These are phyloP conservation scores for Drosophila anceps DNA, from an alignment of 2,888 invertebrate genomes.

Conservation along the genomic window DNA sequence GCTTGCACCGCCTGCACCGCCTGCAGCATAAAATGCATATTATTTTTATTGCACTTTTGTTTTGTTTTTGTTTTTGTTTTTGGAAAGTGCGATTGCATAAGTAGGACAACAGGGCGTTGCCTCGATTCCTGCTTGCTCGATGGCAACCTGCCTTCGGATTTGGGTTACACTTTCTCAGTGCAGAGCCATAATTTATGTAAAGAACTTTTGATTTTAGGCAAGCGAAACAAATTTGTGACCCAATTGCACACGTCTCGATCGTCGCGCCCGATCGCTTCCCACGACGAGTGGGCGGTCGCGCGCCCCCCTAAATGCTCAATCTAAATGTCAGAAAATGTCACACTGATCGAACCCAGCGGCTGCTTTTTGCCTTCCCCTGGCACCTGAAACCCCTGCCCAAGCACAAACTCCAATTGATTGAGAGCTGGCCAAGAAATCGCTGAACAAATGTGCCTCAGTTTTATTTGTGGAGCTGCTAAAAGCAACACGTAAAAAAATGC, in stretches of 20 bases:
- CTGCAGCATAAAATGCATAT: constrained; percentile 43
- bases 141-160: constrained; percentile 44
- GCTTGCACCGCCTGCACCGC: constrained; percentile 59
- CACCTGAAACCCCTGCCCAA: background rate
- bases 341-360: constrained; percentile 48
- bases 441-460: constrained; percentile 43
- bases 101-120: constrained; percentile 60
- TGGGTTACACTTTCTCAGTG: constrained; percentile 58
- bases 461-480: constrained; percentile 40
- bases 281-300: constrained; percentile 25
- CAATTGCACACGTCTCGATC: constrained; percentile 27
- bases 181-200: constrained; percentile 36
- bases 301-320: constrained; percentile 26
- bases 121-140: constrained; percentile 17
- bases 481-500: constrained; percentile 50
- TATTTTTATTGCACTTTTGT: background rate
- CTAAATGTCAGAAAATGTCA: constrained; percentile 67
- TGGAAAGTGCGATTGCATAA: constrained; percentile 54
- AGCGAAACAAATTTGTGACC: constrained; percentile 33
- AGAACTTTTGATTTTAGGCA: constrained; percentile 60
- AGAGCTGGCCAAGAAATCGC: constrained; percentile 26
- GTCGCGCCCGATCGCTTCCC: constrained; percentile 19
- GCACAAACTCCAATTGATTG: constrained; percentile 20
- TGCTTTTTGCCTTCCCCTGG: constrained; percentile 12
- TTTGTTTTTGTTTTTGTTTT: constrained; percentile 6